These are phyloP conservation scores for Sula dactylatra DNA, from an alignment of 2,113 vertebrate genomes.

Conservation along the genomic window DNA sequence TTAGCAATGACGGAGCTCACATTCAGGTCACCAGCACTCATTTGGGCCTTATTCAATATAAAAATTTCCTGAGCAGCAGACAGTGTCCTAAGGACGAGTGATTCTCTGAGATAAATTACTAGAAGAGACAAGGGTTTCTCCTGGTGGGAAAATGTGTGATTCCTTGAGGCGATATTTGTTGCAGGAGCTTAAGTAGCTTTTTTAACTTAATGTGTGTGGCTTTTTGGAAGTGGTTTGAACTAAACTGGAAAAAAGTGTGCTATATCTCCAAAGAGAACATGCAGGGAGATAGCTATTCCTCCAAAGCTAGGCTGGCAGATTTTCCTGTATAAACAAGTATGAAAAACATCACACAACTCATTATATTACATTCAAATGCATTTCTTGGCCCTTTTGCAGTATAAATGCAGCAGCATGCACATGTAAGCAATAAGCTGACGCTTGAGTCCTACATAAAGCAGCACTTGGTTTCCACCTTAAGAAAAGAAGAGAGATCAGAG, in stretches of 20 bases:
- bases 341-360: neutral
- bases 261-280: neutral
- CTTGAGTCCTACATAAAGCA: neutral
- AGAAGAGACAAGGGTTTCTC: neutral
- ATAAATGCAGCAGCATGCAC: neutral
- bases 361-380: neutral
- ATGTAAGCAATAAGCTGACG: neutral
- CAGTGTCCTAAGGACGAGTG: neutral
- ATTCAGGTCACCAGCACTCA: neutral
- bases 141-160: neutral
- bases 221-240: neutral
- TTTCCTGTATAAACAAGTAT: neutral
- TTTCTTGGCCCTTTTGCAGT: neutral
- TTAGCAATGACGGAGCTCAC: neutral
- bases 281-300: neutral
- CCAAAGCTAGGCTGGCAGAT: neutral
- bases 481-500: neutral
- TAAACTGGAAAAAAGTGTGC: neutral
- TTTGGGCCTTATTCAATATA: neutral
- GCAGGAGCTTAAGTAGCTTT: neutral
- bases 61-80: neutral
- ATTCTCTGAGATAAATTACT: neutral
- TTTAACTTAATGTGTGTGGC: neutral
- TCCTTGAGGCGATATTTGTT: neutral
- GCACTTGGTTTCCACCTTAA: neutral